Percentiles rank a stretch among this genome's conserved stretches.
Evolutionary conservation across 1,140 invertebrate genomes (phyloP).

Genomic region (Pseudoatta argentina): DNA sequence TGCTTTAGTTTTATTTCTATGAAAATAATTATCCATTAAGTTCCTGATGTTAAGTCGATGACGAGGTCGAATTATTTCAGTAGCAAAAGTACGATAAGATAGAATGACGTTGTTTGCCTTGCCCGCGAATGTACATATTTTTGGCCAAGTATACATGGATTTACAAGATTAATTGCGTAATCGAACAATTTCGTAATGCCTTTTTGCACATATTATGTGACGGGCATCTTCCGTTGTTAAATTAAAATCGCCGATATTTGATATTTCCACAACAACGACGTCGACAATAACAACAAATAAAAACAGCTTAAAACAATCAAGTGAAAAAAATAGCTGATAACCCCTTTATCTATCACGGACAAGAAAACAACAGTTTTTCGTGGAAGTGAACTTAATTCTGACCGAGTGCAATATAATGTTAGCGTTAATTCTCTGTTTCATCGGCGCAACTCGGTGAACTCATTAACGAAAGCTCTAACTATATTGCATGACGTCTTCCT

Average conservation of each 20-base stretch:
- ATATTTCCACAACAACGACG: neutral
- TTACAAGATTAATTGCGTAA: constrained; percentile 41
- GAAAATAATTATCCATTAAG: constrained; percentile 22
- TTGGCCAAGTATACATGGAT: neutral
- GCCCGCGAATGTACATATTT: neutral
- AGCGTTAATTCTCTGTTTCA: neutral
- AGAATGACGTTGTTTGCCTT: constrained; percentile 40
- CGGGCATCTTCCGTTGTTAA: neutral
- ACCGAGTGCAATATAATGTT: neutral
- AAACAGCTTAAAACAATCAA: neutral
- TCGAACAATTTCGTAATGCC: constrained; percentile 5
- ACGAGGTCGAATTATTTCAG: constrained; percentile 12
- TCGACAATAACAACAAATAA: neutral
- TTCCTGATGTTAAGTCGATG: neutral
- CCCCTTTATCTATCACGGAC: neutral
- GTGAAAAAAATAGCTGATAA: neutral
- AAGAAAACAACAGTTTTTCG: neutral
- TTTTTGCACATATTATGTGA: neutral
- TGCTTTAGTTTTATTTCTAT: neutral
- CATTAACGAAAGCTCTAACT: constrained; percentile 18
- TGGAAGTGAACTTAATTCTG: neutral
- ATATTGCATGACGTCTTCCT: neutral
- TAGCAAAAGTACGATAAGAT: constrained; percentile 48
- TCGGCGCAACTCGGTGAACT: neutral
- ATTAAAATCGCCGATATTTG: neutral